Evolutionary conservation across 1,140 invertebrate species (phyloP).

Genomic region (Trachymyrmex cornetzi): DNA sequence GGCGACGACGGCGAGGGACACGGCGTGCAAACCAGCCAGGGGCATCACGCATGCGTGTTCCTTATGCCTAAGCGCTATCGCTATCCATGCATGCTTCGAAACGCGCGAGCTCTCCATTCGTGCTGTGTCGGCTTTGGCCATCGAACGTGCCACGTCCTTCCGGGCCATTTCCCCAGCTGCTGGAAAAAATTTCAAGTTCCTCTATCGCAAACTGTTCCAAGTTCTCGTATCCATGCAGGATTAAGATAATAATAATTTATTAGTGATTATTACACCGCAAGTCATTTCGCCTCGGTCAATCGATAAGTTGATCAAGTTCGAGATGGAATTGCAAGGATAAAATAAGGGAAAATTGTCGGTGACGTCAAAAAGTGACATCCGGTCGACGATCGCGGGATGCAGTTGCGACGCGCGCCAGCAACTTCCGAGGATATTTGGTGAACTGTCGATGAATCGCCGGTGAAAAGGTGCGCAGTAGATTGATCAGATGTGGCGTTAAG

Average conservation of each 20-base stretch:
- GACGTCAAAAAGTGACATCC: constrained; percentile 5
- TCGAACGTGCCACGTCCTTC: constrained; percentile 70
- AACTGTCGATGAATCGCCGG: constrained; percentile 9
- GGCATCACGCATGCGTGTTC: constrained; percentile 80
- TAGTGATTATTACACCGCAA: neutral
- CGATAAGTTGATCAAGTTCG: neutral
- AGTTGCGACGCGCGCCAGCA: neutral
- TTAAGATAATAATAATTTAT: neutral
- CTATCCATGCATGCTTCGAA: constrained; percentile 75
- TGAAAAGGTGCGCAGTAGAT: constrained; percentile 56
- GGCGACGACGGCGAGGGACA: constrained; percentile 70
- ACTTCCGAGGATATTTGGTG: neutral
- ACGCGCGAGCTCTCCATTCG: constrained; percentile 79
- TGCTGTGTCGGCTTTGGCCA: constrained; percentile 76
- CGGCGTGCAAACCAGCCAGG: constrained; percentile 72
- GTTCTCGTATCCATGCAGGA: neutral
- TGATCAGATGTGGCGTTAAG: constrained; percentile 44
- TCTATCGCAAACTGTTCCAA: neutral
- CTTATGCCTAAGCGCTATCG: constrained; percentile 73
- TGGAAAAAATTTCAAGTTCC: neutral
- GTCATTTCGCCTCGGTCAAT: neutral
- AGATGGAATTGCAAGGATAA: neutral
- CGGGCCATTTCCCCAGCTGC: neutral
- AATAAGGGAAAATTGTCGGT: neutral
- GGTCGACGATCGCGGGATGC: constrained; percentile 8